Evolutionary conservation across 1,140 invertebrate species (phyloP), one percentile per base, ranked within the genome.

Genomic region (Calosoma granatense): DNA sequence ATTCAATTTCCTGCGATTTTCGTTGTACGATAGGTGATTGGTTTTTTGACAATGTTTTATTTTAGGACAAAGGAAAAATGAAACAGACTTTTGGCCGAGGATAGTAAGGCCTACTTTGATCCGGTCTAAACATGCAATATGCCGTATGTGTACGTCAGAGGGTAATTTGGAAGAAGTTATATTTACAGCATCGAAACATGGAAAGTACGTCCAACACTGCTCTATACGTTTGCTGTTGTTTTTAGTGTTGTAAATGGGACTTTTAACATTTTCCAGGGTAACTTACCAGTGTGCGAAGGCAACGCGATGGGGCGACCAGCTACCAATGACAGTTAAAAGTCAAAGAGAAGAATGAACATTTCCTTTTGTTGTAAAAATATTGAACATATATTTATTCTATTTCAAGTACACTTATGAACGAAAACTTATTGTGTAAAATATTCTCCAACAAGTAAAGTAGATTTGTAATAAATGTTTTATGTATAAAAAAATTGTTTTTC

Each of bases 121-220:
- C 12, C 75, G 82, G 52, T 79, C 81, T 0, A 81, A 79, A 57
- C 89, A 92, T 67, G 75, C 78, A 0, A 79, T 90, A 64, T 94
- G 91, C 69, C 76, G 84, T 51, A 65, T 92, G 61, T 96, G 92
- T 70, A 88, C 84, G 3, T 64, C 76, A 4, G 70, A 80, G 61
- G 92, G 91, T 20, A 76, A 85, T 58, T 70, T 94, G n/a, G 70
- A 84, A 59, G 84, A 92, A 71, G 71, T 88, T 2, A 82, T 88
- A 61, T 83, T 93, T 63, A 88, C 90, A 1, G 78, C 81, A 57
- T 65, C 68, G 0, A 92, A 86, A 71, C 79, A 89, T 66, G 84
- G 86, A 72, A 85, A 81, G 85, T 85, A 68, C 66, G 68, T 68
- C 56, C 58, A 36, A n/a, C n/a, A n/a, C n/a, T n/a, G n/a, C n/a